Evolutionary conservation across 1,140 invertebrate species (phyloP), one percentile per base, ranked within the genome.

Genomic region (Apis laboriosa): DNA sequence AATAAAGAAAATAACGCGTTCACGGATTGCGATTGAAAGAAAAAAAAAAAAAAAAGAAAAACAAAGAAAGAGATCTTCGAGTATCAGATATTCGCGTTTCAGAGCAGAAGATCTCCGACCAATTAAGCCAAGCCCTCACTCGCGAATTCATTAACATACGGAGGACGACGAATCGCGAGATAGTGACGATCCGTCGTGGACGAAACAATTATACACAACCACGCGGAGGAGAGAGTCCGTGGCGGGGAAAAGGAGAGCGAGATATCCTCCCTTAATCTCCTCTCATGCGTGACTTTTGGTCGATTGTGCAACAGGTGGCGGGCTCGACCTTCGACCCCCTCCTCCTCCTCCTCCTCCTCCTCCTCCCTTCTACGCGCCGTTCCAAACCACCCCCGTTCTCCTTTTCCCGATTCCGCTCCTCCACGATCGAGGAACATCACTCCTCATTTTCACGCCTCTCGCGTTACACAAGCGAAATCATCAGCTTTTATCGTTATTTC

Each of bases 251-350:
- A 81, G 49, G 58, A 28, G 43, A 43, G 28, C 28, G 34, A 7
- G 34, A 43, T 43, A 1, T 43, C 72, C 73, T 68, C 80, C 82
- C 77, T 88, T 84, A 81, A 88, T 84, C 83, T 87, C 83, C 83
- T 87, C 72, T 88, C 86, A 77, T 88, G 85, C 86, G 86, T 87
- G 86, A 87, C 86, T 84, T 88, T 88, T 86, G 68, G 79, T 82
- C 83, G 86, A 85, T 85, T 74, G 68, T 72, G 86, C 87, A 88
- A 88, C 87, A 88, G 87, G 87, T 88, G 86, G 87, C 67, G 71
- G 67, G 63, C 67, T 82, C 77, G 87, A 85, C 86, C 76, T 88
- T 88, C 85, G 78, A 49, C 77, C 63, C 53, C n/a, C n/a, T n/a
- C n/a, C n/a, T n/a, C 24, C 24, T 24, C 24, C 24, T 24, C 24